phyloP scores from a whole-genome alignment of 2,797 vertebrate genomes.

The Pachyuromys duprasi region DNA sequence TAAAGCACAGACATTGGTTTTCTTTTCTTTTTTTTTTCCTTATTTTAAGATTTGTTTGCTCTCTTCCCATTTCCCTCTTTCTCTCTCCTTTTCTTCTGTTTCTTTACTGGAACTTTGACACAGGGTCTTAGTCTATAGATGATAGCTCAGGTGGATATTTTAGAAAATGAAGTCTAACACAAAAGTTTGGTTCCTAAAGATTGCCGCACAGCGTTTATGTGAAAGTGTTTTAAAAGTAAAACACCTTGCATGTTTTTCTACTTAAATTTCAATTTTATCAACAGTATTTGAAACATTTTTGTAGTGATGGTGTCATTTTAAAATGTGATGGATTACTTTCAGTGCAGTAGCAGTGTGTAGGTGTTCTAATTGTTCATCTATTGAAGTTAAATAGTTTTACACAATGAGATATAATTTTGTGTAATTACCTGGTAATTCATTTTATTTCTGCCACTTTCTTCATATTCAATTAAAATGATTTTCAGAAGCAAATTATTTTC shows the following conservation, averaged over 20 bases:
- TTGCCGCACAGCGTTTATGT: constrained; percentile 2
- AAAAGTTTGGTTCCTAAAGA: not conserved
- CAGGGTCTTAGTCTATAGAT: not conserved
- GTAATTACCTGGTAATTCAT: constrained; percentile 45
- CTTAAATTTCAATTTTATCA: constrained; percentile 27
- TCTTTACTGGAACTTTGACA: not conserved
- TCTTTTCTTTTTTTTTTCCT: not conserved
- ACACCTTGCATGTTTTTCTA: not conserved
- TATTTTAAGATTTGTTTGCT: not conserved
- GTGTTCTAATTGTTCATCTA: constrained; percentile 34
- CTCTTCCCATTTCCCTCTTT: too few relatives aligned
- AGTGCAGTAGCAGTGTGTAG: not conserved
- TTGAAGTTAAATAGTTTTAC: constrained; percentile 10
- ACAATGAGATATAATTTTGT: not conserved
- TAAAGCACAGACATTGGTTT: not conserved
- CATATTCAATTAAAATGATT: constrained; percentile 37
- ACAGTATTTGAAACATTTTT: constrained; percentile 57
- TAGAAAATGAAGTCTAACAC: not conserved
- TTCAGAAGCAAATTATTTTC: not conserved
- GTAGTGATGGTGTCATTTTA: constrained; percentile 5
- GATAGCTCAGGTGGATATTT: not conserved
- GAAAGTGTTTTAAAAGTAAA: constrained; percentile 38
- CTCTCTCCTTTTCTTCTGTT: not conserved
- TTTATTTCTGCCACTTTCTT: constrained; percentile 56
- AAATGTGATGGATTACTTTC: constrained; percentile 39